These are phyloP conservation scores for Clupea harengus DNA, from an alignment of 2,113 vertebrate genomes.

Conservation along the genomic window DNA sequence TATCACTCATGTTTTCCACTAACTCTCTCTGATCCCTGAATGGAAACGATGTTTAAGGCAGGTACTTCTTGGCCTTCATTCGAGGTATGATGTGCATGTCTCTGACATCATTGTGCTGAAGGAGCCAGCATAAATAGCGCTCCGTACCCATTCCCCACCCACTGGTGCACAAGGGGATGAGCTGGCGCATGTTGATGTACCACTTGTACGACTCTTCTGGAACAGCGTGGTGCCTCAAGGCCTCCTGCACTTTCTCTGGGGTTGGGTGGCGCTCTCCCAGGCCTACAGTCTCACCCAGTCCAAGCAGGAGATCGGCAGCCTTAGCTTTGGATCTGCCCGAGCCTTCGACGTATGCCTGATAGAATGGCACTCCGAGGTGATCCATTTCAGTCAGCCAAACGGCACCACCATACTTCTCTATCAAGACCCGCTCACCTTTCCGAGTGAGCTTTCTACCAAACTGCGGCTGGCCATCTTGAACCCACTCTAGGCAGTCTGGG, in stretches of 20 bases:
- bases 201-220: constrained; percentile 72
- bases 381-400: constrained; percentile 79
- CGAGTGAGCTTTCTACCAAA: constrained; percentile 75
- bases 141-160: constrained; percentile 81
- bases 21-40: background rate
- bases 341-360: constrained; percentile 72
- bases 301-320: constrained; percentile 74
- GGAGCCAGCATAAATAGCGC: constrained; percentile 76
- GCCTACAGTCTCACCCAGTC: constrained; percentile 75
- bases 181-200: constrained; percentile 72
- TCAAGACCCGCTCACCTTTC: constrained; percentile 70
- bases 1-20: background rate
- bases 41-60: constrained; percentile 61
- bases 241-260: constrained; percentile 67
- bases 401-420: constrained; percentile 67
- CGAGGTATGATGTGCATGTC: constrained; percentile 76
- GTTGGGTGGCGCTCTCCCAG: constrained; percentile 74
- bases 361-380: constrained; percentile 75
- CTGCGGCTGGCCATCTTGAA: constrained; percentile 69
- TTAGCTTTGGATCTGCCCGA: constrained; percentile 68
- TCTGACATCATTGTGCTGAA: constrained; percentile 72
- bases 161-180: constrained; percentile 68
- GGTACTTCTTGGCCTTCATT: constrained; percentile 71
- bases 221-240: constrained; percentile 69
- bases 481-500: constrained; percentile 72